Evolutionary conservation across 53 echinoderm and acorn worm species (phyloP), one percentile per base, ranked within the genome.

Genomic region (Glandiceps talaboti): DNA sequence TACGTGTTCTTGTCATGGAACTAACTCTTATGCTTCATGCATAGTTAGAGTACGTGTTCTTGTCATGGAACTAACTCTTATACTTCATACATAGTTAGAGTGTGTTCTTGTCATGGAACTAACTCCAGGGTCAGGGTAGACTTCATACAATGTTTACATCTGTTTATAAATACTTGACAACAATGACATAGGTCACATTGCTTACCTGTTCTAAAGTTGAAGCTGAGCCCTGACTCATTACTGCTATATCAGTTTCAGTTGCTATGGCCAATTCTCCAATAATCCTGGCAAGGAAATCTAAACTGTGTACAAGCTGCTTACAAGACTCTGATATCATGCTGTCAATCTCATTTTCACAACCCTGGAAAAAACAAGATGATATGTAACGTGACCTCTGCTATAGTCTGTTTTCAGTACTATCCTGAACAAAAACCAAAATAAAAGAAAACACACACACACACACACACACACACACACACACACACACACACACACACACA

Each of bases 231-330:
- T 27, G 74, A 30, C 30, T 31, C 12, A 88, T 73, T 31, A 75
- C 30, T 79, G 72, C 76, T 28, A 84, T 75, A 1, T 80, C 81
- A 1, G 88, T 88, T 28, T 88, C 88, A 27, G 88, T 88, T 30
- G 79, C 76, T 26, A 92, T 84, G 73, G 87, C 84, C 20, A 87
- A 77, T 27, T 92, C 92, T 30, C 92, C 92, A 1, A 89, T 30
- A 1, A 92, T 79, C 32, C 85, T 84, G 31, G 89, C 80, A 0
- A 81, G 73, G 81, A 92, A 92, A 20, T 64, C 76, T 28, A 89
- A 80, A 30, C 81, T 82, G 75, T 87, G 84, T 20, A 31, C 31
- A 10, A 87, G 80, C 83, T 89, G 82, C 64, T 73, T 74, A 25
- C 33, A 32, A 73, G 80, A 76, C 30, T 85, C 86, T 0, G 82